Evolutionary conservation across 2,797 vertebrate genomes (phyloP), one percentile per base, ranked within the genome.

Genomic region (Malacoraja senta): DNA sequence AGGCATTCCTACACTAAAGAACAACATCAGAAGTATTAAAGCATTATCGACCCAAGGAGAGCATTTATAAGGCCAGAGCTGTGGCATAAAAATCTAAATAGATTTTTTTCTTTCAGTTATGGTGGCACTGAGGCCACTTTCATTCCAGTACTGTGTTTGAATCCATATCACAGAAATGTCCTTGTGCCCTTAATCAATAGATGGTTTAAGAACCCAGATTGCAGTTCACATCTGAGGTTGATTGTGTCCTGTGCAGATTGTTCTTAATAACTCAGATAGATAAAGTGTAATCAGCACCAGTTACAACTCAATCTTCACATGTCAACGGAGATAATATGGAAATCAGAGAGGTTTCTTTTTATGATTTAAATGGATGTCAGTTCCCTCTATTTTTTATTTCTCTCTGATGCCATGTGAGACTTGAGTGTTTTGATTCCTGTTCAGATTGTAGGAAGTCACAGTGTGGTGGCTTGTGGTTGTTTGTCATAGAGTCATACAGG

Each of bases 261-360:
- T 81, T 53, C 80, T 53, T 81, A 81, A 81, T 81, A 81, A 81
- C 78, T 80, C 32, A 24, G 38, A 81, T 81, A 81, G 80, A 81
- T 81, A 53, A 81, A 81, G 44, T 53, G 26, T 24, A 53, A 81
- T 53, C 80, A 81, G 19, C 24, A 44, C 38, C 38, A 81, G 80
- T 26, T 53, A 9, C 81, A 84, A 61, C 26, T 84, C 81, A 58
- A 74, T 17, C 77, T 35, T 78, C 77, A 58, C 53, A 24, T 61
- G 53, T 26, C 44, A 84, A 61, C 10, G 58, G 81, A 84, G 26
- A 61, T 84, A 84, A 84, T 26, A 58, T 53, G 81, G 53, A 84
- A 53, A 84, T 58, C 81, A 84, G 81, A 84, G 26, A 58, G 29
- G 26, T 44, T 84, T 74, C 44, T 29, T 29, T 84, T 3, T 35